Percentiles rank a stretch among this genome's conserved stretches.
Evolutionary conservation across 2,113 vertebrate species (phyloP).

Genomic region (Maccullochella peelii): DNA sequence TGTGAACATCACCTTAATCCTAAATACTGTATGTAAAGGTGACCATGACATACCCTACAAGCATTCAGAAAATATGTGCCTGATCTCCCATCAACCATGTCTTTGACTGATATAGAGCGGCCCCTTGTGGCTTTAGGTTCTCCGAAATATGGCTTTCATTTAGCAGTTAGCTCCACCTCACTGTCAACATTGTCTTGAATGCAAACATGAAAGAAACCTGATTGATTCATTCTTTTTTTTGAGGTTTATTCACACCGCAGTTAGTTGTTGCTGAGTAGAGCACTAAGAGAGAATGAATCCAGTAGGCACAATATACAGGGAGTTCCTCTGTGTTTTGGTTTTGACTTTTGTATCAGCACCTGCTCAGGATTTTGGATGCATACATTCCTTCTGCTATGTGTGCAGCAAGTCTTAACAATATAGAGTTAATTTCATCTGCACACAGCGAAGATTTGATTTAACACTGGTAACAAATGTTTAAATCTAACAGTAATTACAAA

Average conservation of each 20-base stretch:
- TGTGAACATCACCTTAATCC: neutral
- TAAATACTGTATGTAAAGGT: neutral
- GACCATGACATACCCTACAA: neutral
- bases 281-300: neutral
- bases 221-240: neutral
- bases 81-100: neutral
- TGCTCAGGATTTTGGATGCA: neutral
- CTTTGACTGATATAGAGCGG: neutral
- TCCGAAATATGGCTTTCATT: neutral
- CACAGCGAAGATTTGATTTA: neutral
- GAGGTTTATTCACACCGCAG: rapidly evolving
- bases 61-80: no score
- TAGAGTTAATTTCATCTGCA: neutral
- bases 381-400: neutral
- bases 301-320: neutral
- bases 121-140: neutral
- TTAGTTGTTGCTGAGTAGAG: conserved; percentile 1
- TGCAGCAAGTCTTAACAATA: no score
- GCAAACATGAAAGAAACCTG: neutral
- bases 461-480: neutral
- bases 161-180: neutral
- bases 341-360: conserved; percentile 9
- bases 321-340: conserved; percentile 4
- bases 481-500: neutral
- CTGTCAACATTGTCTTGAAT: neutral